These are phyloP conservation scores for Drosophila varians DNA, from an alignment of 1,140 invertebrate species.

Conservation along the genomic window DNA sequence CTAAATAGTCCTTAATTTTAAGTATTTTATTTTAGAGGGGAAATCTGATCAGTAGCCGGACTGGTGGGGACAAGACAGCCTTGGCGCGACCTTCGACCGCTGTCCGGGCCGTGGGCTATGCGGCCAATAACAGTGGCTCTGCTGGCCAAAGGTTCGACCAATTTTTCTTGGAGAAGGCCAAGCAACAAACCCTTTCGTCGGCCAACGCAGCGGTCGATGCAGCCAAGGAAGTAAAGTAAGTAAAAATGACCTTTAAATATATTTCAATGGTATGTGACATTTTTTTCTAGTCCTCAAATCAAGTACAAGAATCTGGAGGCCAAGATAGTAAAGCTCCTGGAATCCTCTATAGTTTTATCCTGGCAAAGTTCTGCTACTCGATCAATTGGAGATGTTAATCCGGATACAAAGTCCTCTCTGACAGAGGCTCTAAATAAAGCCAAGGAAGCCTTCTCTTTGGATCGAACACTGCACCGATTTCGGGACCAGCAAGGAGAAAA, in stretches of 20 bases:
- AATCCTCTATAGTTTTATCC: slow-evolving; percentile 90
- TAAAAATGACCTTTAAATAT: not conserved
- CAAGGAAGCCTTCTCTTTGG: slow-evolving; percentile 97
- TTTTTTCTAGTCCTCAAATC: slow-evolving; percentile 89
- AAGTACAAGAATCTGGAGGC: slow-evolving; percentile 92
- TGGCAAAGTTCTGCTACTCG: slow-evolving; percentile 34
- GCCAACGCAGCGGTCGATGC: slow-evolving; percentile 84
- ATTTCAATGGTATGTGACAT: not conserved
- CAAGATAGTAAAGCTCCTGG: slow-evolving; percentile 93
- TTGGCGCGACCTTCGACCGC: slow-evolving; percentile 95
- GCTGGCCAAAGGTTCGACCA: slow-evolving; percentile 90
- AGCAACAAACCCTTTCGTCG: slow-evolving; percentile 77
- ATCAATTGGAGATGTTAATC: slow-evolving; percentile 45
- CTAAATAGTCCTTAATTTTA: not conserved
- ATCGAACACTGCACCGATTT: slow-evolving; percentile 93
- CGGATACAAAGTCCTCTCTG: slow-evolving; percentile 52
- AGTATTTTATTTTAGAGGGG: slow-evolving; percentile 47
- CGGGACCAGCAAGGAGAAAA: slow-evolving; percentile 95
- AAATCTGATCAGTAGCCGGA: slow-evolving; percentile 69
- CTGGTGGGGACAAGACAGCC: slow-evolving; percentile 63
- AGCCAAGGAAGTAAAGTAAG: slow-evolving; percentile 87
- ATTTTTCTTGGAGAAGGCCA: slow-evolving; percentile 87
- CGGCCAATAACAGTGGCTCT: slow-evolving; percentile 86
- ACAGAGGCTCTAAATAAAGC: slow-evolving; percentile 92
- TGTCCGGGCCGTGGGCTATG: slow-evolving; percentile 97